Conservation (phyloP, 2,113 vertebrate species). For the Hymenochirus boettgeri region DNA sequence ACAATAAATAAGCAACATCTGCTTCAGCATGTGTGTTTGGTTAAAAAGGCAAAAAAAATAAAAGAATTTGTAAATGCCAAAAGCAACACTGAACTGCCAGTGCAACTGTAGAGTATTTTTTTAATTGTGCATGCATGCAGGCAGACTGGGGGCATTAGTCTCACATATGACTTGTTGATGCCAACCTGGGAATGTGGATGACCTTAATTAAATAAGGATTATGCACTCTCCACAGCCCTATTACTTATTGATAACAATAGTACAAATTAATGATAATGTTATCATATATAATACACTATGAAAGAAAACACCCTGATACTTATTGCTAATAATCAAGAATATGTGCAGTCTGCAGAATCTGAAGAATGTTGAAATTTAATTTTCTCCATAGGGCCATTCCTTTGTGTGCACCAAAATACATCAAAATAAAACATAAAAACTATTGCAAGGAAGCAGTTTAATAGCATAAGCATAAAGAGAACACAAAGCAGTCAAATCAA, state of each 20-base stretch:
- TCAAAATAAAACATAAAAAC: conserved; percentile 62
- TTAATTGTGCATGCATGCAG: conserved; percentile 79
- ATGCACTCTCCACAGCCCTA: conserved; percentile 78
- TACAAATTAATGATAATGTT: conserved; percentile 71
- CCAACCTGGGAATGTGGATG: conserved; percentile 82
- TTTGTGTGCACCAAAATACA: too few relatives aligned
- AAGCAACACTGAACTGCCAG: conserved; percentile 81
- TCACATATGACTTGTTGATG: conserved; percentile 80
- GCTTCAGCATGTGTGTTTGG: conserved; percentile 81
- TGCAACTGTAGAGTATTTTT: conserved; percentile 78
- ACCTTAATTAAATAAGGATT: conserved; percentile 87
- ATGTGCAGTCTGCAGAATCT: conserved; percentile 51
- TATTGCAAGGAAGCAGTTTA: conserved; percentile 57
- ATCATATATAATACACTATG: conserved; percentile 64
- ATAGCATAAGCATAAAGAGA: conserved; percentile 63
- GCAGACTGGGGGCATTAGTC: conserved; percentile 78
- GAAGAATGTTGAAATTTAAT: conserved; percentile 66
- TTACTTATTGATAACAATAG: conserved; percentile 85
- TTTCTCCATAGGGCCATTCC: conserved; percentile 57
- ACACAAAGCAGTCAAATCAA: conserved; percentile 56
- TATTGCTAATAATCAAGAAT: conserved; percentile 57
- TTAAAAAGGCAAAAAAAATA: conserved; percentile 78
- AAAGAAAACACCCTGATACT: conserved; percentile 53
- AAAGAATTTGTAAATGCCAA: conserved; percentile 85
- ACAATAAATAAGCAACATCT: conserved; percentile 85